phyloP scores from a whole-genome alignment of 2,797 vertebrate species.

The Halcyon badia region DNA sequence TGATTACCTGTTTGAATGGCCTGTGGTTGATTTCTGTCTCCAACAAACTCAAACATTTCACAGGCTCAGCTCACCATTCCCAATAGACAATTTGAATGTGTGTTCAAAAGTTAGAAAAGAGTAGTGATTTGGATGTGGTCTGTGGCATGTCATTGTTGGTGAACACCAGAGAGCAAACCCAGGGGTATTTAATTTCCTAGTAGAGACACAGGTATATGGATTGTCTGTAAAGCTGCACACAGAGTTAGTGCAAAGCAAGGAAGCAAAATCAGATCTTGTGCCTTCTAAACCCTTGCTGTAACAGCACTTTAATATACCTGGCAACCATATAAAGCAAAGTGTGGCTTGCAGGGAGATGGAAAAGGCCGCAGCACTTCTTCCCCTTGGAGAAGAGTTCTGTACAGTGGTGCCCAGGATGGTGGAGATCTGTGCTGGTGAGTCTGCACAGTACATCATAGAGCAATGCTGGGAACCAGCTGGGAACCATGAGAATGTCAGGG shows the following conservation, averaged over 20 bases:
- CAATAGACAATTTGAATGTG: accelerated
- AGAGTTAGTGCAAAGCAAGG: background rate
- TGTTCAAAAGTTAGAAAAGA: background rate
- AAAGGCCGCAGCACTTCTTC: background rate
- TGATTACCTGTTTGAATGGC: background rate
- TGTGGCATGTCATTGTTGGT: background rate
- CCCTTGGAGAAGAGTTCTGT: background rate
- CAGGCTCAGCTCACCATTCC: background rate
- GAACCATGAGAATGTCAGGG: background rate
- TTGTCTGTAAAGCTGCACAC: background rate
- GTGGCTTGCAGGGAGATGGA: background rate
- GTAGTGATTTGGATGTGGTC: background rate
- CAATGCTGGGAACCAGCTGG: background rate
- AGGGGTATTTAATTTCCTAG: background rate
- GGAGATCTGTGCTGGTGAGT: background rate
- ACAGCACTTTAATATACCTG: background rate
- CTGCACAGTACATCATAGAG: background rate
- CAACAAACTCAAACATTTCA: background rate
- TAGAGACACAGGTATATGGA: accelerated
- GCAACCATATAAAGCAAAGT: background rate
- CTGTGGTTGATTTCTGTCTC: background rate
- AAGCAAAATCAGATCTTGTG: background rate
- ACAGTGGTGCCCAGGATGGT: background rate
- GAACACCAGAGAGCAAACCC: background rate
- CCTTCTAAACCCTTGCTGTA: background rate